Percentiles rank a stretch among this genome's conserved stretches.
Conservation (phyloP, 2,888 invertebrate species). For the Pandemis corylana region DNA sequence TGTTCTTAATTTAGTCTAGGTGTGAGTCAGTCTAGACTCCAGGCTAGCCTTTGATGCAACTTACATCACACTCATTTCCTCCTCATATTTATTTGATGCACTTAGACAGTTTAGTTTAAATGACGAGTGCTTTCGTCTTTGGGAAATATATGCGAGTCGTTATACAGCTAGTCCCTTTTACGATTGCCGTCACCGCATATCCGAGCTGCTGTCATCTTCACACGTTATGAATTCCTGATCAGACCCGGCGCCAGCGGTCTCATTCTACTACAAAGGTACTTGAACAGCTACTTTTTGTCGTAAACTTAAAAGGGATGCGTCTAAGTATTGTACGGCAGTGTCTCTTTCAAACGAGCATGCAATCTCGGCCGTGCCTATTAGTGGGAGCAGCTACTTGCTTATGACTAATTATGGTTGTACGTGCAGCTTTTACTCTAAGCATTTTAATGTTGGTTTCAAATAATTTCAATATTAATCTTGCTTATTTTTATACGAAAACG, state of each 20-base stretch:
- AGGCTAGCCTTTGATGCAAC: conserved; percentile 46
- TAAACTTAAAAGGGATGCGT: conserved; percentile 21
- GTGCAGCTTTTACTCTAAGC: conserved; percentile 35
- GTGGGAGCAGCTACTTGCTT: conserved; percentile 46
- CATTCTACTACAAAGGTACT: conserved; percentile 32
- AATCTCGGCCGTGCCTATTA: conserved; percentile 22
- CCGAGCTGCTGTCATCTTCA: conserved; percentile 41
- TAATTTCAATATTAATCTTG: background rate
- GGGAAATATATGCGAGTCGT: conserved; percentile 6
- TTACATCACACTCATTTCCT: conserved; percentile 49
- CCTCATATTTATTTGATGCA: background rate
- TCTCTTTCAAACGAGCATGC: conserved; percentile 37
- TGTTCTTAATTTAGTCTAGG: conserved; percentile 75
- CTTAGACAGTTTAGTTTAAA: background rate
- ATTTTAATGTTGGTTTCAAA: background rate
- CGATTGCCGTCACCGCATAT: conserved; percentile 26
- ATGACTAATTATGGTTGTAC: conserved; percentile 66
- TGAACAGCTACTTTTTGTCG: conserved; percentile 34
- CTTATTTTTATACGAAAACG: background rate
- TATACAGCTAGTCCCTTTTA: conserved; percentile 34
- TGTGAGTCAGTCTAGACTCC: conserved; percentile 58
- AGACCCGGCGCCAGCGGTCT: conserved; percentile 67
- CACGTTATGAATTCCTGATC: conserved; percentile 69
- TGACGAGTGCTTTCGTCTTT: background rate
- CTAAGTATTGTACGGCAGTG: conserved; percentile 29